phyloP scores from a whole-genome alignment of 2,888 invertebrate species.

The Acanthopleura granulata region DNA sequence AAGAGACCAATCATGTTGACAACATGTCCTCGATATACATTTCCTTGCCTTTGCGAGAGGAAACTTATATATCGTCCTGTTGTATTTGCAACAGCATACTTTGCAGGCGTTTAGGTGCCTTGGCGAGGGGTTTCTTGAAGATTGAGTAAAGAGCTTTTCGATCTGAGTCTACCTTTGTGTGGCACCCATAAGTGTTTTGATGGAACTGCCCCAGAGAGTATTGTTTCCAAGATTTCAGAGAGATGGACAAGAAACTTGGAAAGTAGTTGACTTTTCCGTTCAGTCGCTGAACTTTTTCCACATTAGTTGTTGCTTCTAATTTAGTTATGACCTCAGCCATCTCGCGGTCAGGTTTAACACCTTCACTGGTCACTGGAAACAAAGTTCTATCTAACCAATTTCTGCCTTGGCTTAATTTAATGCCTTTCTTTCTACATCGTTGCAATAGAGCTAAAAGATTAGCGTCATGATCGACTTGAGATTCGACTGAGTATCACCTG shows the following conservation, averaged over 20 bases:
- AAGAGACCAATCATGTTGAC: neutral
- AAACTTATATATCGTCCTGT: too few relatives aligned
- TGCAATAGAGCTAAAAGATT: slow-evolving; percentile 24
- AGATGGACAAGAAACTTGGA: slow-evolving; percentile 27
- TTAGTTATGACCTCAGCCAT: slow-evolving; percentile 28
- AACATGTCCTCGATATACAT: too few relatives aligned
- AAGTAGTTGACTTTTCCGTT: slow-evolving; percentile 30
- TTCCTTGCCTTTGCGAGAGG: neutral
- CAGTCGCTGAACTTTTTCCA: slow-evolving; percentile 27
- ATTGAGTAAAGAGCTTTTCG: neutral
- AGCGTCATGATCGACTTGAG: slow-evolving; percentile 24
- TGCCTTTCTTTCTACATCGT: slow-evolving; percentile 27
- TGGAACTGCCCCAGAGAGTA: neutral
- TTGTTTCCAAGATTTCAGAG: neutral
- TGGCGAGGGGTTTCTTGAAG: neutral
- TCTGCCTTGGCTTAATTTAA: slow-evolving; percentile 23
- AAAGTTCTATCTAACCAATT: neutral
- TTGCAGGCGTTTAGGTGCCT: neutral
- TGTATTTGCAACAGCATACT: too few relatives aligned
- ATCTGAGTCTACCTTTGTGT: slow-evolving; percentile 6
- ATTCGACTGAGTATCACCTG: neutral
- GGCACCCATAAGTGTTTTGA: neutral
- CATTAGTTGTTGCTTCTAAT: slow-evolving; percentile 25
- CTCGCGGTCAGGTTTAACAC: slow-evolving; percentile 28
- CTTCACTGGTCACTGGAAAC: slow-evolving; percentile 23